A percentile compares a stretch with the other conserved stretches of the same genome.
Conservation (phyloP, 2,888 invertebrate genomes). For the Germaria angustata region DNA sequence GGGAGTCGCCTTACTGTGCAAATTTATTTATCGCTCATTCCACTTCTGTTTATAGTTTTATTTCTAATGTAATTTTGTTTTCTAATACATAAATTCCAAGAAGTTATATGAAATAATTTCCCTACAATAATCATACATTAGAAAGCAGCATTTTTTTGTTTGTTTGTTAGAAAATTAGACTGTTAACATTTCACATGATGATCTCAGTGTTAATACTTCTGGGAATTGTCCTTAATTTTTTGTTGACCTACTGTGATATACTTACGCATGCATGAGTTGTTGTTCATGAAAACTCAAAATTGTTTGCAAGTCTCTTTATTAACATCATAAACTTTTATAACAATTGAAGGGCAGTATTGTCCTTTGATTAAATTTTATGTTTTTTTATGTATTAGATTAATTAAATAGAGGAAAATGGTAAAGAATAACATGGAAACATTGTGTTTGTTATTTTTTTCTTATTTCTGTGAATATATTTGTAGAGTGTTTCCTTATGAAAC, state of each 20-base stretch:
- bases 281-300: neutral
- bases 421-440: too few species aligned
- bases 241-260: neutral
- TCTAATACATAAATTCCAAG: too few species aligned
- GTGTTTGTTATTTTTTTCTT: neutral
- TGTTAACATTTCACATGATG: too few species aligned
- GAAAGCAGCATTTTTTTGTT: too few species aligned
- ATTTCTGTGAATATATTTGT: neutral
- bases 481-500: neutral
- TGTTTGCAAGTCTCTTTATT: neutral
- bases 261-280: neutral
- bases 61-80: too few species aligned
- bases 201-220: too few species aligned
- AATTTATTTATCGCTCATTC: too few species aligned
- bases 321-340: neutral
- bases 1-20: too few species aligned
- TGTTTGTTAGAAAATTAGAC: too few species aligned
- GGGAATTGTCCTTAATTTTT: neutral
- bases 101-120: too few species aligned
- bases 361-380: neutral
- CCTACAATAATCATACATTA: too few species aligned
- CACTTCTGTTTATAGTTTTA: too few species aligned
- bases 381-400: neutral
- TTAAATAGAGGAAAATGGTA: neutral
- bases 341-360: slow-evolving; percentile 20